Evolutionary conservation across 2,888 invertebrate genomes (phyloP), one percentile per base, ranked within the genome.

Genomic region (Hydriomena furcata): DNA sequence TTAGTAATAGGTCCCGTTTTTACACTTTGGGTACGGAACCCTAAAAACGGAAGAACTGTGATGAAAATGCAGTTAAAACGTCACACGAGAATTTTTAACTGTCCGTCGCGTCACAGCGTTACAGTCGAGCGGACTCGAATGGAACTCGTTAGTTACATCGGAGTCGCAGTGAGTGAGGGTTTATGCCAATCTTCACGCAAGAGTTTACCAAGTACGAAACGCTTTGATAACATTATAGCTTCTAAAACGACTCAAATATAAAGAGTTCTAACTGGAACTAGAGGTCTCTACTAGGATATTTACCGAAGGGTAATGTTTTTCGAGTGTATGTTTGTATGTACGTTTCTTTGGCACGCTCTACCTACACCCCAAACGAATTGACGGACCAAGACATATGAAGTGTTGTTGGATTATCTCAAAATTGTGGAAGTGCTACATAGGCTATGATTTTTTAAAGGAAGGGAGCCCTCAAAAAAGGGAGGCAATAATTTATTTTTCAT

Each of bases 81-180:
- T 23, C 17, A 17, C 32, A 20, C 17, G 17, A 17, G 6, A 1
- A 20, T 32, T 12, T 31, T 31, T 7, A 6, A 13, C 12, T 35
- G 35, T 35, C 35, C 23, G 2, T 20, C 12, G 17, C 31, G 13
- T 31, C 31, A 23, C 17, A 17, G 2, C 27, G 27, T 20, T 31
- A 38, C 37, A 40, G 37, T 8, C 30, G 52, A 47, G 1, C 37
- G 46, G 45, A 13, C 24, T 35, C 46, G 46, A 56, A 56, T 56
- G 20, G 42, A 36, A 38, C 41, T 56, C 56, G 56, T 56, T 56
- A 56, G 49, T 20, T 13, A 24, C 40, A 11, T 32, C 5, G 7
- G 7, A 23, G 42, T n/a, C 12, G 21, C 10, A 24, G 2, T 10
- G 23, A 41, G 45, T 28, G 30, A 28, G 20, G n/a, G 12, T 17